Evolutionary conservation across 1,140 invertebrate genomes (phyloP).

Genomic region (Cheumatopsyche charites): DNA sequence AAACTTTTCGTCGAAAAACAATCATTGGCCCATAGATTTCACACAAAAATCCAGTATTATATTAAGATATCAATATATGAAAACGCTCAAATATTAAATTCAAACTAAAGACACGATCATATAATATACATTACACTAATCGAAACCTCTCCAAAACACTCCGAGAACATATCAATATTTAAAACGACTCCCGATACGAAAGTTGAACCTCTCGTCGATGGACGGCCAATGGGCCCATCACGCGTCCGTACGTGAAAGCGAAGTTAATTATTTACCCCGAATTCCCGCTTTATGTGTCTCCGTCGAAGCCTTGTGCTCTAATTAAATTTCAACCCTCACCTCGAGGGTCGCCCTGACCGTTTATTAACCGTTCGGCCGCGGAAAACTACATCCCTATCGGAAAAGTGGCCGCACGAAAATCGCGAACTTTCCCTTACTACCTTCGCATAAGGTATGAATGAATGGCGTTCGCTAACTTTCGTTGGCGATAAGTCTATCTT

Average conservation of each 20-base stretch:
- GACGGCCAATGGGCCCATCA: background rate
- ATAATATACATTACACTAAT: too few relatives aligned
- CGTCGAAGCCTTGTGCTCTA: slow-evolving; percentile 17
- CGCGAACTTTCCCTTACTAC: slow-evolving; percentile 4
- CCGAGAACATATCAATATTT: background rate
- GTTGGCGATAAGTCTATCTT: slow-evolving; percentile 12
- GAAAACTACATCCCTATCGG: slow-evolving; percentile 12
- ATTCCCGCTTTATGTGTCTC: slow-evolving; percentile 14
- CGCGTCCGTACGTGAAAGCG: slow-evolving; percentile 11
- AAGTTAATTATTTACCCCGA: slow-evolving; percentile 14
- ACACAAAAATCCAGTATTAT: too few relatives aligned
- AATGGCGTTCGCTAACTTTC: slow-evolving; percentile 3
- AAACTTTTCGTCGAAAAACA: too few relatives aligned
- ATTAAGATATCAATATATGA: too few relatives aligned
- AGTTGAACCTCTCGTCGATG: background rate
- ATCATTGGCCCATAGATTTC: too few relatives aligned
- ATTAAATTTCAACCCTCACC: slow-evolving; percentile 17
- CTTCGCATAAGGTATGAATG: background rate
- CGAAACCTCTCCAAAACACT: too few relatives aligned
- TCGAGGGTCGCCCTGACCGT: background rate
- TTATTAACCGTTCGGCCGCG: slow-evolving; percentile 3
- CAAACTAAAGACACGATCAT: too few relatives aligned
- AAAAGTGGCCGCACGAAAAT: background rate
- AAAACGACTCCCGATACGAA: background rate
- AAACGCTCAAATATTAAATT: too few relatives aligned